These are phyloP conservation scores for Pantherophis guttatus DNA, from an alignment of 2,113 vertebrate genomes.

Conservation along the genomic window DNA sequence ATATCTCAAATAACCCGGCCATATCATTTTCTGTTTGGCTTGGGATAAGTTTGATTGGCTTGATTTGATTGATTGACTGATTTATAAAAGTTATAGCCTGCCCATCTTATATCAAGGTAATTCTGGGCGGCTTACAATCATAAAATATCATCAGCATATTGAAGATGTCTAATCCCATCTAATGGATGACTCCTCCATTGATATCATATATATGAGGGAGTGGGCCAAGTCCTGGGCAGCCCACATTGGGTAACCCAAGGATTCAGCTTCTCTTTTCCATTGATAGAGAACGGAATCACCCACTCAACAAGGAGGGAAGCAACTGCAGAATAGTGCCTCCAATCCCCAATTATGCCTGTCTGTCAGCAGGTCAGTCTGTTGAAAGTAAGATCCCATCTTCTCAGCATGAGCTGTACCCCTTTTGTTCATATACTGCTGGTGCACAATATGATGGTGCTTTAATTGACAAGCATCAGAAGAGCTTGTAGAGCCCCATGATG, in stretches of 20 bases:
- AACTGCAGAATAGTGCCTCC: neutral
- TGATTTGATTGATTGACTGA: neutral
- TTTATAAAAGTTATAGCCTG: neutral
- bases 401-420: neutral
- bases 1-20: neutral
- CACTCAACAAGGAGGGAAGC: neutral
- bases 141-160: neutral
- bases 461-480: neutral
- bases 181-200: neutral
- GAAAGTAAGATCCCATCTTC: neutral
- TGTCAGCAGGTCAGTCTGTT: neutral
- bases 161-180: neutral
- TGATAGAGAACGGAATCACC: neutral
- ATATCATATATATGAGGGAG: neutral
- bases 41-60: neutral
- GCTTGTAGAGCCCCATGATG: neutral
- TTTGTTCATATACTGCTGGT: neutral
- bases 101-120: neutral
- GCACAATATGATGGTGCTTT: neutral
- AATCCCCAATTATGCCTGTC: neutral
- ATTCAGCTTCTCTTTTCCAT: neutral
- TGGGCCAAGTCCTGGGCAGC: neutral
- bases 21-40: neutral
- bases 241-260: neutral
- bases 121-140: neutral